phyloP scores from a whole-genome alignment of 2,888 invertebrate species.

The Taphrorychus bicolor region DNA sequence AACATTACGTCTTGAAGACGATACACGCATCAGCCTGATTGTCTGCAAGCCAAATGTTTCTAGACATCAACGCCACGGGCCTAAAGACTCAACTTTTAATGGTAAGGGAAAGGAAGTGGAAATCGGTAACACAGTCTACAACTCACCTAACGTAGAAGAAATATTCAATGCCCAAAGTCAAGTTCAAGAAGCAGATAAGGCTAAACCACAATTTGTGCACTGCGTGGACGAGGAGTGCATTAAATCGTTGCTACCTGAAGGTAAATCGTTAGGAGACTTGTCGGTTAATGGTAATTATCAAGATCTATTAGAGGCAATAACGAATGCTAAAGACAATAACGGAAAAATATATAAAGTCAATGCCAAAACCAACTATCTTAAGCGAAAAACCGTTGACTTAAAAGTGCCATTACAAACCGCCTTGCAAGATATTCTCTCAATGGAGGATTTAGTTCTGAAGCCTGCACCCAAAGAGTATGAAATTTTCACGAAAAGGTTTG shows the following conservation, averaged over 20 bases:
- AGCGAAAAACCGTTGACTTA: constrained; percentile 18
- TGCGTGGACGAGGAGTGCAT: constrained; percentile 34
- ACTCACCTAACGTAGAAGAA: not conserved
- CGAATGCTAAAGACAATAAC: constrained; percentile 30
- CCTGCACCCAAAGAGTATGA: constrained; percentile 12
- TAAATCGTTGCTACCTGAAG: constrained; percentile 10
- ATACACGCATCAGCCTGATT: constrained; percentile 42
- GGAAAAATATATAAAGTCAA: constrained; percentile 46
- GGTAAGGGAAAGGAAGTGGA: not conserved
- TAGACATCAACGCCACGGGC: not conserved
- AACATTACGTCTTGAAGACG: constrained; percentile 44
- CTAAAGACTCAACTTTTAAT: no score
- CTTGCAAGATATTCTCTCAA: constrained; percentile 18
- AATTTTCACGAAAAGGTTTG: constrained; percentile 29
- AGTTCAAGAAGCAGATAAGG: no score
- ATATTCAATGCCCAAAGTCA: no score
- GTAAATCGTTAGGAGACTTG: constrained; percentile 1
- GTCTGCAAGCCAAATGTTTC: not conserved
- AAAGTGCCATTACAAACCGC: constrained; percentile 39
- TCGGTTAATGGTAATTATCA: constrained; percentile 14
- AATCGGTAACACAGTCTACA: not conserved
- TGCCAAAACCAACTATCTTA: constrained; percentile 38
- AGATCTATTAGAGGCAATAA: constrained; percentile 31
- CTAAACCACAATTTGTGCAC: constrained; percentile 11
- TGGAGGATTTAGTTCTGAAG: not conserved